Base-by-base conservation (phyloP, 2,797 vertebrate genomes). In the Acipenser transmontanus region DNA sequence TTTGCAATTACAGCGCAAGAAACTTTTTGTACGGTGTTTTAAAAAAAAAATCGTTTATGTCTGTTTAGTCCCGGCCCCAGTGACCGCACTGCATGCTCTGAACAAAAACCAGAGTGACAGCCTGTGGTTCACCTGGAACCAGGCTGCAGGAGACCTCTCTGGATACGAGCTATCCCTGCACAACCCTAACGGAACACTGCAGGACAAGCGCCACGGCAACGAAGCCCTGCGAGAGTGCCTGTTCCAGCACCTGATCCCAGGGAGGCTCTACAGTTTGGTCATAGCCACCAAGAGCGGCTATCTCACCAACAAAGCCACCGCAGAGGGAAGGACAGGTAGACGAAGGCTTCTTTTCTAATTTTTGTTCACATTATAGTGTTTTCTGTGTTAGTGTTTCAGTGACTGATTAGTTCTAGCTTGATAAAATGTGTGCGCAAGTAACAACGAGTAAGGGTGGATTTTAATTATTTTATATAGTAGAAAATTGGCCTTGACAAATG, bases 241-340 rank as follows among this genome's bases (percentile, higher is more conserved):
- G 73, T 94, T 97, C 70, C 84, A 84, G 0, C 76, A 79, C 1
- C 90, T 98, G 0, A 2, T 93, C 51, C 91, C 97, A 0, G 97
- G 97, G 6, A 89, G 93, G 52, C 91, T 91, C 63, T 99, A 98
- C 72, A 86, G 70, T 0, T 81, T 87, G 0, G 83, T 88, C 64
- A 85, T 98, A 49, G 82, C 91, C 64, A 98, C 92, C 64, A 84
- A 89, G 72, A 99, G 96, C 1, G 93, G 92, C 54, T 88, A 93
- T 47, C 89, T 97, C 49, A 87, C 77, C 72, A 96, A 94, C 73
- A 72, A 73, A 69, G 91, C 87, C 70, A 81, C 75, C 0, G 72
- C 84, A 0, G 73, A 80, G 65, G 92, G 90, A 73, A 85, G 95
- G 75, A 99, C 97, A 6, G 94, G 97, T 98, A 82, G 71, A 69